A percentile compares a stretch with the other conserved stretches of the same genome.
phyloP scores from a whole-genome alignment of 2,797 vertebrate species.

The Acridotheres tristis region DNA sequence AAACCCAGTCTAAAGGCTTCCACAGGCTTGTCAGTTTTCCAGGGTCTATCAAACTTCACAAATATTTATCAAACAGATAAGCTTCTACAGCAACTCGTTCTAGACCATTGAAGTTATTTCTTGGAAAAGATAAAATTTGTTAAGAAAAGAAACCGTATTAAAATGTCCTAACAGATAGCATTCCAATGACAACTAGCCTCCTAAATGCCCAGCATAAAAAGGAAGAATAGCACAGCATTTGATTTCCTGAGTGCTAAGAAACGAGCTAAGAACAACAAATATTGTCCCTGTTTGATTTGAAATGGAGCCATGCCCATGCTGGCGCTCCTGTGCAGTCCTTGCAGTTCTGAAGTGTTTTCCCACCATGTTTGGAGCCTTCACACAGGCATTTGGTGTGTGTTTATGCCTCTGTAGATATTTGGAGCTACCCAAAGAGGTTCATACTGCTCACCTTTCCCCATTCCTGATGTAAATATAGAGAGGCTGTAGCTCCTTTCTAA shows the following conservation, averaged over 20 bases:
- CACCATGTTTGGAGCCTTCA: neutral
- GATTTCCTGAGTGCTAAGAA: neutral
- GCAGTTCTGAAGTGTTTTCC: neutral
- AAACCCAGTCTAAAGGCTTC: neutral
- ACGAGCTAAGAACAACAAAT: neutral
- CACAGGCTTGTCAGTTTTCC: neutral
- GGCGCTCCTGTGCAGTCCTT: neutral
- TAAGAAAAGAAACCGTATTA: neutral
- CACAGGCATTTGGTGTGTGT: fast-evolving
- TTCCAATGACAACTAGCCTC: neutral
- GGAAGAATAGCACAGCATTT: neutral
- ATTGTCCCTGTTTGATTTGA: slow-evolving; percentile 12
- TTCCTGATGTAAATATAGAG: neutral
- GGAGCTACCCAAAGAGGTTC: neutral
- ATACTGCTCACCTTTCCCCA: neutral
- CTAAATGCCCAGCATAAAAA: neutral
- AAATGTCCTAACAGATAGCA: neutral
- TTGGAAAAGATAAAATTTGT: neutral
- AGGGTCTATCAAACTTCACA: neutral
- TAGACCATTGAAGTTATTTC: neutral
- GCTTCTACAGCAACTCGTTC: neutral
- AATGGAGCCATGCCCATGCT: neutral
- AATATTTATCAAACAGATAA: neutral
- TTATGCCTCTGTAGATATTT: neutral
- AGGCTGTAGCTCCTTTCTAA: neutral